Percentiles rank a stretch among this genome's conserved stretches.
Conservation (phyloP, 1,140 invertebrate genomes). For the Medauroidea extradentata region DNA sequence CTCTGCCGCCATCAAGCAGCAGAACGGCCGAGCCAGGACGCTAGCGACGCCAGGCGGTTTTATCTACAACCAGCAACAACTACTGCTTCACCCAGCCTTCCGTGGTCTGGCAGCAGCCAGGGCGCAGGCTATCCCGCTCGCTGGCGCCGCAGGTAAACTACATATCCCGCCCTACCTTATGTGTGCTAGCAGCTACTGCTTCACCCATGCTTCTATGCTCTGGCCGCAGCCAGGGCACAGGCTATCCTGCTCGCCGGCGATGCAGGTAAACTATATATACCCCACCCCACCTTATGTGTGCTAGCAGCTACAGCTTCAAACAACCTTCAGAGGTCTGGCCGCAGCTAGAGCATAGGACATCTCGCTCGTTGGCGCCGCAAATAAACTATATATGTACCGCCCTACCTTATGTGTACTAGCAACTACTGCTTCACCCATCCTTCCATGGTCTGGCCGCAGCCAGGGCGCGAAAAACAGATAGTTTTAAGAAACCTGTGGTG, state of each 20-base stretch:
- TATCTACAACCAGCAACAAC: background rate
- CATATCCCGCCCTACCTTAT: too few species aligned
- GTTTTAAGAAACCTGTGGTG: too few species aligned
- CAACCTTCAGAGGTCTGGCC: slow-evolving; percentile 40
- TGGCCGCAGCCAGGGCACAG: too few species aligned
- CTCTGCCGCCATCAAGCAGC: background rate
- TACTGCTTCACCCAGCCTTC: slow-evolving; percentile 43
- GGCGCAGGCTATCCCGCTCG: background rate
- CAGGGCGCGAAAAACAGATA: too few species aligned
- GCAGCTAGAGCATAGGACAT: slow-evolving; percentile 17
- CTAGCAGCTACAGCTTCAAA: slow-evolving; percentile 31
- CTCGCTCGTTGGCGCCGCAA: background rate
- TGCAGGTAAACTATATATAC: too few species aligned
- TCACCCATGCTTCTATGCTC: too few species aligned
- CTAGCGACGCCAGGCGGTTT: slow-evolving; percentile 32
- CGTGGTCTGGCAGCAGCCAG: slow-evolving; percentile 30
- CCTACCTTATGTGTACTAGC: too few species aligned
- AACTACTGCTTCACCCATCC: too few species aligned
- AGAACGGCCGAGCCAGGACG: slow-evolving; percentile 10
- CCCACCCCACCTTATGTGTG: too few species aligned
- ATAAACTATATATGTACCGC: background rate
- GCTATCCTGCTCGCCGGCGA: too few species aligned
- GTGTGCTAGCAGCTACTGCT: too few species aligned
- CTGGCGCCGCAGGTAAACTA: background rate
- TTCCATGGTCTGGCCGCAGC: too few species aligned